These are phyloP conservation scores for Euproctis similis DNA, from an alignment of 2,888 invertebrate species.

Conservation along the genomic window DNA sequence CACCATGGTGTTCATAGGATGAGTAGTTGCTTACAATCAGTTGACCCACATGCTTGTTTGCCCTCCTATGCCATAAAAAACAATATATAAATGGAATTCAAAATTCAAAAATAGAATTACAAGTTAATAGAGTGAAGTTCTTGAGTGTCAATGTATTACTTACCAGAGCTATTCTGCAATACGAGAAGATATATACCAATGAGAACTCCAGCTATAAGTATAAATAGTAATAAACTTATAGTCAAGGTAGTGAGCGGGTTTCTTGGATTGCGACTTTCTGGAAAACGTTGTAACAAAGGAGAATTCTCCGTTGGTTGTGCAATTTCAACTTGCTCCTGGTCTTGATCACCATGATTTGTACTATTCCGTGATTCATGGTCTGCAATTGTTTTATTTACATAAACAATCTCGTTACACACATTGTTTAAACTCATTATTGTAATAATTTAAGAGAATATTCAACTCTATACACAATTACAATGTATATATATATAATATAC, in stretches of 20 bases:
- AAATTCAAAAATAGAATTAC: too few relatives aligned
- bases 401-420: conserved; percentile 6
- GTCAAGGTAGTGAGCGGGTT: conserved; percentile 28
- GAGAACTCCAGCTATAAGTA: conserved; percentile 44
- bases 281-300: conserved; percentile 41
- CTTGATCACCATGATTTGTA: conserved; percentile 26
- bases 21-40: too few relatives aligned
- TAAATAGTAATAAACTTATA: conserved; percentile 36
- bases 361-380: conserved; percentile 52
- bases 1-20: too few relatives aligned
- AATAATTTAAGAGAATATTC: neutral
- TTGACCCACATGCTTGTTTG: too few relatives aligned
- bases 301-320: conserved; percentile 32
- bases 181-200: conserved; percentile 58
- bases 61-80: too few relatives aligned
- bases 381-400: conserved; percentile 20
- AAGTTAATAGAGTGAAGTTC: too few relatives aligned
- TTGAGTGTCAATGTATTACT: too few relatives aligned
- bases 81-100: too few relatives aligned
- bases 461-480: neutral
- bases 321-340: conserved; percentile 19
- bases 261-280: conserved; percentile 14
- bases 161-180: conserved; percentile 46
- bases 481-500: too few relatives aligned
- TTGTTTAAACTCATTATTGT: conserved; percentile 10